Percentiles rank a stretch among this genome's conserved stretches.
phyloP scores from a whole-genome alignment of 2,888 invertebrate genomes.

The Temnothorax unifasciatus region DNA sequence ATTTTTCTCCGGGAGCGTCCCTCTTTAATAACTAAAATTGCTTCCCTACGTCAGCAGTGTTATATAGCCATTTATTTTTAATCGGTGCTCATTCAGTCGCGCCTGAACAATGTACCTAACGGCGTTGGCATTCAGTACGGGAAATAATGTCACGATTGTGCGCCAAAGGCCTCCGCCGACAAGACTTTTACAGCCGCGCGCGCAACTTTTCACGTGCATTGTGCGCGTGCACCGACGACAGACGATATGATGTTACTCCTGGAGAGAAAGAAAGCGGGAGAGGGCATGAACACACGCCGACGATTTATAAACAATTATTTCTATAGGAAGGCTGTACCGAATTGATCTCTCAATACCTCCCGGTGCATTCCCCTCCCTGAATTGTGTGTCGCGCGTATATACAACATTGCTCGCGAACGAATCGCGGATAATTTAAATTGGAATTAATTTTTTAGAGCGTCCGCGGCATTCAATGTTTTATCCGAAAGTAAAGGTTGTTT shows the following conservation, averaged over 20 bases:
- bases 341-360: slow-evolving; percentile 31
- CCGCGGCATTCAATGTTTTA: not conserved
- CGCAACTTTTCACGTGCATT: slow-evolving; percentile 55
- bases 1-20: slow-evolving; percentile 45
- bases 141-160: slow-evolving; percentile 62
- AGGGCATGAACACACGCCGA: not conserved
- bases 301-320: slow-evolving; percentile 52
- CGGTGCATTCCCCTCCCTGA: not conserved
- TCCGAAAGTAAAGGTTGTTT: not conserved
- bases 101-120: slow-evolving; percentile 56
- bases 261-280: slow-evolving; percentile 22
- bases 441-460: not conserved
- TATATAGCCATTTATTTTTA: slow-evolving; percentile 65
- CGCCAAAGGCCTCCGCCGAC: slow-evolving; percentile 50
- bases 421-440: not conserved
- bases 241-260: slow-evolving; percentile 5
- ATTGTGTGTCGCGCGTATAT: not conserved
- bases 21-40: slow-evolving; percentile 58
- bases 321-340: not conserved
- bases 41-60: slow-evolving; percentile 51
- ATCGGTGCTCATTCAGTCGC: slow-evolving; percentile 61
- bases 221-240: slow-evolving; percentile 37
- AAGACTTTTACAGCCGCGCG: slow-evolving; percentile 49
- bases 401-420: not conserved
- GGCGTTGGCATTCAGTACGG: slow-evolving; percentile 50